These are phyloP conservation scores for Magallana nippona DNA, from an alignment of 2,888 invertebrate genomes.

Conservation along the genomic window DNA sequence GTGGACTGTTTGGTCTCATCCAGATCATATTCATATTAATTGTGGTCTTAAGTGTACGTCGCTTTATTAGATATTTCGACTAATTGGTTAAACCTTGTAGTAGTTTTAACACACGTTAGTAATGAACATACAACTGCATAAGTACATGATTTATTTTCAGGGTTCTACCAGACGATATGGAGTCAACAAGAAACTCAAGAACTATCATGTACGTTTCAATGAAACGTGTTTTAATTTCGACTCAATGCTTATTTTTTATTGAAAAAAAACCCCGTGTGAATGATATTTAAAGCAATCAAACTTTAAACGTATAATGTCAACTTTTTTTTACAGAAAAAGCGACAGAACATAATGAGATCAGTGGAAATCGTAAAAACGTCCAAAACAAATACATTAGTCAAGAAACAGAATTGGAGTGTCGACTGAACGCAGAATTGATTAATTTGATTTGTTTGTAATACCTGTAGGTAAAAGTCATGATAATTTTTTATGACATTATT, in stretches of 20 bases:
- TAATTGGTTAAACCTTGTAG: too few relatives aligned
- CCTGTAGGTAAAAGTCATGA: too few relatives aligned
- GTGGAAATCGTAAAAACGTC: not conserved
- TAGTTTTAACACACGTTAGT: too few relatives aligned
- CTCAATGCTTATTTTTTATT: too few relatives aligned
- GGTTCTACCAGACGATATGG: conserved; percentile 4
- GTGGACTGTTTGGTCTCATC: conserved; percentile 58
- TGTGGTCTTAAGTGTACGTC: not conserved
- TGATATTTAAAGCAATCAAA: too few relatives aligned
- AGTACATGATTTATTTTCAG: not conserved
- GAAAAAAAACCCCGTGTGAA: too few relatives aligned
- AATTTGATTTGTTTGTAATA: too few relatives aligned
- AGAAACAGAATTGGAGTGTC: conserved; percentile 20
- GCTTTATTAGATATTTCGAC: too few relatives aligned
- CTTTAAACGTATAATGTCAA: not conserved
- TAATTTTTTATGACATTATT: too few relatives aligned
- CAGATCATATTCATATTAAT: not conserved
- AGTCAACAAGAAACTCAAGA: not conserved
- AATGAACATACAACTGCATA: not conserved
- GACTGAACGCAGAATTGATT: not conserved
- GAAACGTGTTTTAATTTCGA: too few relatives aligned
- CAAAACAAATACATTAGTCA: conserved; percentile 23
- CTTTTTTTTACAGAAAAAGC: conserved; percentile 29
- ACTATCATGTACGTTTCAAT: not conserved
- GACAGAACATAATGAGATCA: not conserved